phyloP scores from a whole-genome alignment of 2,113 vertebrate species.

The Gymnogyps californianus region DNA sequence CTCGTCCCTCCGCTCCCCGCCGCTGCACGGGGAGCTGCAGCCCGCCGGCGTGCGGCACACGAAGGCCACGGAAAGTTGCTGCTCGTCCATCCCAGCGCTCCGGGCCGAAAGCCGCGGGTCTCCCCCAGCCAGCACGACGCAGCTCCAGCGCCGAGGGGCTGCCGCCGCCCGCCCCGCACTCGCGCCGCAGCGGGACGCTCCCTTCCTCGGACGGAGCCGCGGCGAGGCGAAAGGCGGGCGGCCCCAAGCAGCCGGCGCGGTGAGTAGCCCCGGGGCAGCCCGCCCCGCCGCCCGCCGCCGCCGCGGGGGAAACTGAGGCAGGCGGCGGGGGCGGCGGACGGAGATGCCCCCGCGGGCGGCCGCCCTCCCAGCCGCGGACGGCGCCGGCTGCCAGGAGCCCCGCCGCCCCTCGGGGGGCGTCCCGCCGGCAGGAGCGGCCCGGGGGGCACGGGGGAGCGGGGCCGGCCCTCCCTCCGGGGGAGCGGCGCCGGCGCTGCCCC shows the following conservation, averaged over 20 bases:
- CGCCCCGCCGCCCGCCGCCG: not conserved
- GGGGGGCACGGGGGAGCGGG: too few species aligned
- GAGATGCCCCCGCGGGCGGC: not conserved
- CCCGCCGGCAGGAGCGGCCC: not conserved
- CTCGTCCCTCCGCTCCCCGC: not conserved
- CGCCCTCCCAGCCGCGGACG: not conserved
- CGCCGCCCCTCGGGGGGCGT: not conserved
- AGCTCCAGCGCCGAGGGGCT: not conserved
- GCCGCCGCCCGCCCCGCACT: not conserved
- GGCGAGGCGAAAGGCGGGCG: too few species aligned
- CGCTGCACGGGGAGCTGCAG: not conserved
- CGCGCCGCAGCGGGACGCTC: not conserved
- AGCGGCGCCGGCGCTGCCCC: not conserved
- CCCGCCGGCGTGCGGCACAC: not conserved
- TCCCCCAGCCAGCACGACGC: not conserved
- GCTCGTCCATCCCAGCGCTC: not conserved
- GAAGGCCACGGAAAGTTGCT: not conserved
- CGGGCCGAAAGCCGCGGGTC: not conserved
- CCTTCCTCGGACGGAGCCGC: not conserved
- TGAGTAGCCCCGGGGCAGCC: not conserved
- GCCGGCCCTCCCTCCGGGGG: not conserved
- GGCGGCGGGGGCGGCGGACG: not conserved
- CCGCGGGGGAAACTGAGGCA: not conserved
- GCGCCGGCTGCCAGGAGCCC: not conserved
- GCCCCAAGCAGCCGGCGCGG: not conserved